Conservation (phyloP, 2,113 vertebrate species). For the Ceyx margarethae region DNA sequence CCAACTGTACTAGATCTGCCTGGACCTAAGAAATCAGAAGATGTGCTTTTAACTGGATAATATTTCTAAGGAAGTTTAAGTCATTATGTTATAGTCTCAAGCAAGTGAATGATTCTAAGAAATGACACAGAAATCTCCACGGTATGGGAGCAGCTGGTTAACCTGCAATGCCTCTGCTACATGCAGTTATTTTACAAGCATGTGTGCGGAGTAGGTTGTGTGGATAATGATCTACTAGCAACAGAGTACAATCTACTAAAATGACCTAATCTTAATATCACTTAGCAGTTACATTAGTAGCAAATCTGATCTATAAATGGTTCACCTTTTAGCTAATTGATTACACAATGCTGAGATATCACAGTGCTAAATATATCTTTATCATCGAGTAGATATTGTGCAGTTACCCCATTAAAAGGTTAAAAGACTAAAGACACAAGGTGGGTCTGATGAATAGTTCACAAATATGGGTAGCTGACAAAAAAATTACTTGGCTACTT, state of each 20-base stretch:
- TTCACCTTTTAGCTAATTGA: background rate
- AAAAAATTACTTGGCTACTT: background rate
- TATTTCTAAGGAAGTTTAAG: background rate
- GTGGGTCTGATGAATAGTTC: background rate
- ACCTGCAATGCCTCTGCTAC: background rate
- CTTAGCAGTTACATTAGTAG: background rate
- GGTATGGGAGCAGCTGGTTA: background rate
- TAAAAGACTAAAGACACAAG: background rate
- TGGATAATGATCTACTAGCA: background rate
- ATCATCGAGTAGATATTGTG: background rate
- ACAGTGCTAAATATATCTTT: background rate
- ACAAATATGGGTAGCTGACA: background rate
- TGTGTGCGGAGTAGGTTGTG: background rate
- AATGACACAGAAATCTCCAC: background rate
- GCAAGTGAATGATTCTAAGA: background rate
- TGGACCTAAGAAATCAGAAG: background rate
- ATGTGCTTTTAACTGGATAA: background rate
- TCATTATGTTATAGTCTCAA: background rate
- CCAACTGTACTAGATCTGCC: background rate
- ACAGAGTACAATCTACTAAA: background rate
- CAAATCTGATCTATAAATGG: background rate
- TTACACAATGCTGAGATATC: background rate
- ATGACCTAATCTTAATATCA: background rate
- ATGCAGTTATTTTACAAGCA: background rate
- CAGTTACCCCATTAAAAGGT: background rate